A percentile compares a stretch with the other conserved stretches of the same genome.
These are phyloP conservation scores for Noctuana brunneofusca DNA, from an alignment of 2,888 invertebrate species.

Conservation along the genomic window DNA sequence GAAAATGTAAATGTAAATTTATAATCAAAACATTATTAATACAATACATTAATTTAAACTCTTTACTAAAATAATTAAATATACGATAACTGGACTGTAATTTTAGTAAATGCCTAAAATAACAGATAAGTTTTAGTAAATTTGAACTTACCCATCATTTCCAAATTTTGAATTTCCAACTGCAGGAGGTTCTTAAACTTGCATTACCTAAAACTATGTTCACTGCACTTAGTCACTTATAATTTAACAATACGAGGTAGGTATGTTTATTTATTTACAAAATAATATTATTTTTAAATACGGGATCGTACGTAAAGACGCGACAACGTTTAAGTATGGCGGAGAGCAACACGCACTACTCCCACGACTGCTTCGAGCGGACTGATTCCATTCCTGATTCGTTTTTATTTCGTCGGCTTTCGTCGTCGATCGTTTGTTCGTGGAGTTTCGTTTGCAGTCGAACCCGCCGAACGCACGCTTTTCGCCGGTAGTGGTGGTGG, in stretches of 20 bases:
- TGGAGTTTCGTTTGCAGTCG: slow-evolving; percentile 37
- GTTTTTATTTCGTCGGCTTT: slow-evolving; percentile 33
- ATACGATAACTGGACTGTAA: too few species aligned
- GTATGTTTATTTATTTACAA: slow-evolving; percentile 42
- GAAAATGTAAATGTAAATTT: too few species aligned
- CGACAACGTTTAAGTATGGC: slow-evolving; percentile 61
- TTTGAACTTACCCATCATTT: slow-evolving; percentile 42
- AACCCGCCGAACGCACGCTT: slow-evolving; percentile 35
- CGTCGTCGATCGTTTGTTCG: slow-evolving; percentile 24
- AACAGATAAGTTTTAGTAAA: too few species aligned
- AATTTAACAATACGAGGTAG: slow-evolving; percentile 48
- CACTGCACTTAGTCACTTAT: slow-evolving; percentile 49
- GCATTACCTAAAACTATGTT: slow-evolving; percentile 33
- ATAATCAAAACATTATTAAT: too few species aligned
- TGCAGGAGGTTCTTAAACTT: background rate
- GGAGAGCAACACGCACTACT: slow-evolving; percentile 50
- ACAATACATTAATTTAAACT: too few species aligned
- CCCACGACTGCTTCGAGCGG: slow-evolving; percentile 57
- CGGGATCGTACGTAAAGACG: slow-evolving; percentile 56
- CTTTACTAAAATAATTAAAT: too few species aligned
- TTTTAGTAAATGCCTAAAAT: background rate
- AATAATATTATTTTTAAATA: slow-evolving; percentile 38
- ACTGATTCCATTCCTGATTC: slow-evolving; percentile 63
- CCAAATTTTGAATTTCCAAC: slow-evolving; percentile 24
- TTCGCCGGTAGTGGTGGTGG: slow-evolving; percentile 44